A percentile compares a stretch with the other conserved stretches of the same genome.
phyloP scores from a whole-genome alignment of 2,888 invertebrate genomes.

The Tetranychus piercei region DNA sequence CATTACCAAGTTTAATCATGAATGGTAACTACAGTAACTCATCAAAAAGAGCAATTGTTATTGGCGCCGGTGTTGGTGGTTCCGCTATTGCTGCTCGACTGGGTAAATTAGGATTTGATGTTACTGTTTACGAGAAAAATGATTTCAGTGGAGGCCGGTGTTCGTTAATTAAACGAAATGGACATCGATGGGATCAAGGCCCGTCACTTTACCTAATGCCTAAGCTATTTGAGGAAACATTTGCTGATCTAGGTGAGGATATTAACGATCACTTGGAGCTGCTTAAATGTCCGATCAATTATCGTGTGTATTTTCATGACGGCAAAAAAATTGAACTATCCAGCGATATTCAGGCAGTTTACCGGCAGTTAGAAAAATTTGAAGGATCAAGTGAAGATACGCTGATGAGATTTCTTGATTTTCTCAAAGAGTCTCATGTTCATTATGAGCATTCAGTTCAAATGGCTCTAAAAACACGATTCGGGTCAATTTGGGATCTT shows the following conservation, averaged over 20 bases:
- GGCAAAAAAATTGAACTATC: conserved; percentile 3
- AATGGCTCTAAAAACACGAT: conserved; percentile 7
- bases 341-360: not conserved
- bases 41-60: not conserved
- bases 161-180: not conserved
- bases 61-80: conserved; percentile 12
- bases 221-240: conserved; percentile 6
- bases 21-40: not conserved
- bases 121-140: conserved; percentile 8
- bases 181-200: conserved; percentile 11
- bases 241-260: not conserved
- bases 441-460: conserved; percentile 9
- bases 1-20: not conserved
- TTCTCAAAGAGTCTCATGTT: not conserved
- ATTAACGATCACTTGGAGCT: conserved; percentile 7
- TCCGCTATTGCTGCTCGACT: not conserved
- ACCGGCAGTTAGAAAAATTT: conserved; percentile 4
- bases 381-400: conserved; percentile 7
- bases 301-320: conserved; percentile 11
- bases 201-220: conserved; percentile 10
- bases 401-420: not conserved
- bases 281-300: conserved; percentile 5
- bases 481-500: not conserved
- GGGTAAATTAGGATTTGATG: not conserved
- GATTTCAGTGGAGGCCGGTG: conserved; percentile 11